These are phyloP conservation scores for Rhynchomys soricoides DNA, from an alignment of 2,113 vertebrate species.

Conservation along the genomic window DNA sequence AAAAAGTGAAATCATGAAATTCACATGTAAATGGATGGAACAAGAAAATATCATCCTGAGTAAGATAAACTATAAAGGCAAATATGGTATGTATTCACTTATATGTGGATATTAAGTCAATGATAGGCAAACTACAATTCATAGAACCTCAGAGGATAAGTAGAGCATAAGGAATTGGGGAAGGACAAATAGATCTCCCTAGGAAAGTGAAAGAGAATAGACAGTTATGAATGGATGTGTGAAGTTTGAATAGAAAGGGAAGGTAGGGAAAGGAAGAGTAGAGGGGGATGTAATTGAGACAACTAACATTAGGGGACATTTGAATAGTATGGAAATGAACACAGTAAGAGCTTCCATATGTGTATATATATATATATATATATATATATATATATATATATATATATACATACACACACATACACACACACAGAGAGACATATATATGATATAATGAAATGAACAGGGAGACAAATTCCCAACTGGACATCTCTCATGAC, in stretches of 20 bases:
- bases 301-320: background rate
- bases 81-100: background rate
- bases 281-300: background rate
- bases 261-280: background rate
- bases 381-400: too few species aligned
- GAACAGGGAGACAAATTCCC: background rate
- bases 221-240: background rate
- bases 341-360: background rate
- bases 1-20: background rate
- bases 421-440: too few species aligned
- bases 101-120: background rate
- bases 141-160: background rate
- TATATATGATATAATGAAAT: background rate
- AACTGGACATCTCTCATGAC: background rate
- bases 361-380: too few species aligned
- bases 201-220: background rate
- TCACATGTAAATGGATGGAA: background rate
- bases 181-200: background rate
- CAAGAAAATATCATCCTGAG: background rate
- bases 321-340: background rate
- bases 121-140: background rate
- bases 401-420: too few species aligned
- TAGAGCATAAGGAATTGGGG: background rate
- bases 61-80: background rate
- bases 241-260: too few species aligned